Conservation (phyloP, 2,113 vertebrate species). For the Ivindomyrus marchei region DNA sequence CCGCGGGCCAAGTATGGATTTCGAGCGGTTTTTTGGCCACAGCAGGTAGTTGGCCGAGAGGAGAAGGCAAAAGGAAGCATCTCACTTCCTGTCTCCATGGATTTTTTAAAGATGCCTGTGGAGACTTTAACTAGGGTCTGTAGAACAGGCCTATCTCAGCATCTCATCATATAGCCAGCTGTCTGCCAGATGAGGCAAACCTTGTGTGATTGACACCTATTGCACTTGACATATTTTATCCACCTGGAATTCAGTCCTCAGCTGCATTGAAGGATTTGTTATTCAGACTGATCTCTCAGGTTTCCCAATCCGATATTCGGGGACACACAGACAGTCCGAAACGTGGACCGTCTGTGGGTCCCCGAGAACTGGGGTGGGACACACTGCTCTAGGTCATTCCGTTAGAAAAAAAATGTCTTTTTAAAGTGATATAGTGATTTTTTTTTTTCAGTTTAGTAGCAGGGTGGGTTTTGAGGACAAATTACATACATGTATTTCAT, state of each 20-base stretch:
- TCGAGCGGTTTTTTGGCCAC: conserved; percentile 23
- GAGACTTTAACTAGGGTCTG: not conserved
- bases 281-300: not conserved
- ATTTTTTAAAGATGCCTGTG: not conserved
- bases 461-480: not conserved
- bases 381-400: not conserved
- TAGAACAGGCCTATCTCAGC: conserved; percentile 12
- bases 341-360: not conserved
- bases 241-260: not conserved
- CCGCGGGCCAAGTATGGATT: conserved; percentile 26
- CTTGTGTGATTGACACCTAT: conserved; percentile 6
- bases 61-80: not conserved
- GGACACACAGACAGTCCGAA: not conserved
- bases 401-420: no score
- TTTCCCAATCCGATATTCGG: not conserved
- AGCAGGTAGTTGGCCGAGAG: conserved; percentile 8
- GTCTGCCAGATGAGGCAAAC: not conserved
- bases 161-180: conserved; percentile 18
- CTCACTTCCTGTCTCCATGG: not conserved
- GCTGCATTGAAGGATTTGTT: not conserved
- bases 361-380: not conserved
- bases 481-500: not conserved
- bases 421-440: not conserved
- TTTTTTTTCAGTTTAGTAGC: not conserved
- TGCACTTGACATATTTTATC: not conserved